Evolutionary conservation across 2,888 invertebrate species (phyloP).

Genomic region (Galerucella nymphaeae): DNA sequence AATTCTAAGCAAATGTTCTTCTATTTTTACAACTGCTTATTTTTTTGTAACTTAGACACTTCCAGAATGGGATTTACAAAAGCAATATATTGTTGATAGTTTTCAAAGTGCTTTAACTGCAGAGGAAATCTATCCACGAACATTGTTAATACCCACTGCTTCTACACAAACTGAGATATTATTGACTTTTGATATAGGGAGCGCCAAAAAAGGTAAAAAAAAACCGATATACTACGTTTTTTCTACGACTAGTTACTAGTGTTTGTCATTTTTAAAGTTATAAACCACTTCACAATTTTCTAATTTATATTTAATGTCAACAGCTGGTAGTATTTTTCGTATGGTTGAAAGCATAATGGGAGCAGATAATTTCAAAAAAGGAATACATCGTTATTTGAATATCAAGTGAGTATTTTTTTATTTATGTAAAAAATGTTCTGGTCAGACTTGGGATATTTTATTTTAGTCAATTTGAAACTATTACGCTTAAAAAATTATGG

Average conservation of each 20-base stretch:
- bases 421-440: conserved; percentile 5
- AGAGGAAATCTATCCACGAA: conserved; percentile 72
- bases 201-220: conserved; percentile 51
- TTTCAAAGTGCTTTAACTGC: conserved; percentile 72
- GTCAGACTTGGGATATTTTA: conserved; percentile 12
- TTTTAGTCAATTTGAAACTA: conserved; percentile 31
- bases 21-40: not conserved
- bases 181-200: conserved; percentile 74
- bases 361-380: conserved; percentile 40
- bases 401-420: conserved; percentile 42
- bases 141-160: conserved; percentile 68
- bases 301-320: not conserved
- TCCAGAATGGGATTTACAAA: conserved; percentile 71
- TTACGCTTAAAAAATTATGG: conserved; percentile 41
- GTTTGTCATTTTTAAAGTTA: no score
- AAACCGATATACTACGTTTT: not conserved
- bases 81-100: conserved; percentile 78
- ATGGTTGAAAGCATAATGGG: conserved; percentile 51
- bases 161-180: conserved; percentile 70
- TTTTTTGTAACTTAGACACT: conserved; percentile 51
- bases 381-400: conserved; percentile 45
- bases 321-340: conserved; percentile 46
- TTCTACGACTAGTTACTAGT: no score
- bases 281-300: no score
- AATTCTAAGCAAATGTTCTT: not conserved